phyloP scores from a whole-genome alignment of 2,888 invertebrate genomes.

The Drosophila algonquin region DNA sequence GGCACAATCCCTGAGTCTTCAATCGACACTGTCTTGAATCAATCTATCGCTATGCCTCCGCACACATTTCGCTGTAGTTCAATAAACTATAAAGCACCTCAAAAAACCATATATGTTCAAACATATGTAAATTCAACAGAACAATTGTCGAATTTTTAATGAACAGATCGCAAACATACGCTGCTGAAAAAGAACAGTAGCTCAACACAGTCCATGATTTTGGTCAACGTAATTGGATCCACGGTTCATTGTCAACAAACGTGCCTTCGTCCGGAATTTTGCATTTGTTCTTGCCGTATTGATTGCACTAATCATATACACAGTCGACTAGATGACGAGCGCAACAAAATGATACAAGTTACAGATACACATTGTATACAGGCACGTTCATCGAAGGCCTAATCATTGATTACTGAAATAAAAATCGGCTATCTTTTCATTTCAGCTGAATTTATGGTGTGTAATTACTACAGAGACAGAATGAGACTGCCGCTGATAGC shows the following conservation, averaged over 20 bases:
- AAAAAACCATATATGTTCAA: too few relatives aligned
- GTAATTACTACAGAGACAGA: slow-evolving; percentile 93
- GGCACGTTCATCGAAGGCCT: not conserved
- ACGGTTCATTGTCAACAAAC: slow-evolving; percentile 89
- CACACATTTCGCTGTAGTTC: too few relatives aligned
- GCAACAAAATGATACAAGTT: slow-evolving; percentile 84
- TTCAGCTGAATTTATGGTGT: slow-evolving; percentile 88
- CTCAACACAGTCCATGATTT: slow-evolving; percentile 84
- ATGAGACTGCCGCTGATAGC: slow-evolving; percentile 95
- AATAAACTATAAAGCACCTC: too few relatives aligned
- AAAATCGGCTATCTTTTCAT: slow-evolving; percentile 35
- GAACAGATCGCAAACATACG: too few relatives aligned
- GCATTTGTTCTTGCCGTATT: slow-evolving; percentile 85
- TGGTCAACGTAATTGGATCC: slow-evolving; percentile 91
- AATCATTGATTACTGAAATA: not conserved
- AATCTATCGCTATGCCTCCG: too few relatives aligned
- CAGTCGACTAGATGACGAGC: slow-evolving; percentile 85
- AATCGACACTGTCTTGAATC: too few relatives aligned
- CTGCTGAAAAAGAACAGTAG: slow-evolving; percentile 60
- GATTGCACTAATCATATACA: slow-evolving; percentile 86
- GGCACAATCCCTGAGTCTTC: too few relatives aligned
- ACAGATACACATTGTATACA: slow-evolving; percentile 81
- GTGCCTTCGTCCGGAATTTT: slow-evolving; percentile 87
- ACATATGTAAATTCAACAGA: too few relatives aligned
- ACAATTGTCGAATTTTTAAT: too few relatives aligned